A percentile compares a stretch with the other conserved stretches of the same genome.
phyloP scores from a whole-genome alignment of 2,113 vertebrate species.

The Furnarius figulus region DNA sequence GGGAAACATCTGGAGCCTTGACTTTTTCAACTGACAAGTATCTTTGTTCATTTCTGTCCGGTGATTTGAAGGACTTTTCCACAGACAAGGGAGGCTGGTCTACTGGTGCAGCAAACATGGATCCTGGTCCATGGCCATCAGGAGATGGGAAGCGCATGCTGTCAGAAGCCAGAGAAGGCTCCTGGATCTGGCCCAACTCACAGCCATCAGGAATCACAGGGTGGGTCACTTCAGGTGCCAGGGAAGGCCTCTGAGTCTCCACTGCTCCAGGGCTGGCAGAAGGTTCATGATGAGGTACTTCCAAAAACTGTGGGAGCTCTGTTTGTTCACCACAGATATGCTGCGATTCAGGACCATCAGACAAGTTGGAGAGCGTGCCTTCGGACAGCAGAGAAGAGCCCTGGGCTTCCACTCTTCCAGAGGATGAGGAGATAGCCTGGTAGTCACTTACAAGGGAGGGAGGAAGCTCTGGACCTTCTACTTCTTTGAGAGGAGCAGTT shows the following conservation, averaged over 20 bases:
- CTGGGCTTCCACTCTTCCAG: background rate
- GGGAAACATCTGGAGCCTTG: background rate
- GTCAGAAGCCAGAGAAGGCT: background rate
- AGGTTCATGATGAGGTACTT: background rate
- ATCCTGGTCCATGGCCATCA: slow-evolving; percentile 20
- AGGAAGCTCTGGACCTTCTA: slow-evolving; percentile 20
- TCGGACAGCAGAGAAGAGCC: slow-evolving; percentile 47
- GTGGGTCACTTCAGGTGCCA: slow-evolving; percentile 37
- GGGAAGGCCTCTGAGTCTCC: slow-evolving; percentile 21
- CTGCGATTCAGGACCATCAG: background rate
- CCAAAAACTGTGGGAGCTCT: background rate
- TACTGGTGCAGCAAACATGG: background rate
- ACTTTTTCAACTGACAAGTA: background rate
- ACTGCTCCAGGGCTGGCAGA: slow-evolving; percentile 8
- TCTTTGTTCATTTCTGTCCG: slow-evolving; percentile 9
- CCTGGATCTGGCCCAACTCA: background rate
- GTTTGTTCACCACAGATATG: background rate
- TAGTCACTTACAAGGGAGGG: background rate
- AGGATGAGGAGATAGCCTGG: background rate
- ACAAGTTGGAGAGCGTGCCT: slow-evolving; percentile 40
- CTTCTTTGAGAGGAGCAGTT: background rate
- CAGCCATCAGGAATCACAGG: background rate
- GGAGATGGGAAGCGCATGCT: slow-evolving; percentile 47
- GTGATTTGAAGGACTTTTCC: slow-evolving; percentile 63
- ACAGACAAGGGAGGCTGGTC: slow-evolving; percentile 44